Conservation (phyloP, 2,797 vertebrate genomes). For the Mus minutoides region DNA sequence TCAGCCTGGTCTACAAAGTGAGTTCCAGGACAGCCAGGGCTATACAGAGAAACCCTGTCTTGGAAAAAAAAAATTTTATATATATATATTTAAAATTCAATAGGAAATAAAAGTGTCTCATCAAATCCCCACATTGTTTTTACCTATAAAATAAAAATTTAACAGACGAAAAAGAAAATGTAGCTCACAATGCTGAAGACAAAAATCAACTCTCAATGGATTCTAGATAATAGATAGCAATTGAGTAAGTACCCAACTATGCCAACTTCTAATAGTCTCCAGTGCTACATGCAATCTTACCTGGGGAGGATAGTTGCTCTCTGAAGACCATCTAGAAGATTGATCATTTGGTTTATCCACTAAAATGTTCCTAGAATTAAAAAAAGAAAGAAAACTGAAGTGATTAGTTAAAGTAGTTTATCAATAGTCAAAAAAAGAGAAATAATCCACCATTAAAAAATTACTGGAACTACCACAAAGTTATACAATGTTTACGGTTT, state of each 20-base stretch:
- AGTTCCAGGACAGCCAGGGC: too few relatives aligned
- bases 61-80: too few relatives aligned
- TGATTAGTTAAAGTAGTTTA: constrained; percentile 48
- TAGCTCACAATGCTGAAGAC: constrained; percentile 36
- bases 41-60: too few relatives aligned
- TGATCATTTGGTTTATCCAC: constrained; percentile 99
- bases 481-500: constrained; percentile 25
- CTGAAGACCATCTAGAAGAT: constrained; percentile 99
- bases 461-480: constrained; percentile 32
- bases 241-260: neutral
- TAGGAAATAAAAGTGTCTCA: constrained; percentile 31
- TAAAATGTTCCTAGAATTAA: constrained; percentile 95
- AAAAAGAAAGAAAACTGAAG: constrained; percentile 61
- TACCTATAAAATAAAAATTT: constrained; percentile 61
- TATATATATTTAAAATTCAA: constrained; percentile 50
- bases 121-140: constrained; percentile 8
- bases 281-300: constrained; percentile 84
- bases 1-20: too few relatives aligned
- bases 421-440: constrained; percentile 5
- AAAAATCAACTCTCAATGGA: constrained; percentile 41
- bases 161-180: constrained; percentile 48
- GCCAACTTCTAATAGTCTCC: constrained; percentile 22
- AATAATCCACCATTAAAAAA: constrained; percentile 27
- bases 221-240: neutral
- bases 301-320: constrained; percentile 99